A percentile compares a stretch with the other conserved stretches of the same genome.
Conservation (phyloP, 2,888 invertebrate genomes). For the Dascillus cervinus region DNA sequence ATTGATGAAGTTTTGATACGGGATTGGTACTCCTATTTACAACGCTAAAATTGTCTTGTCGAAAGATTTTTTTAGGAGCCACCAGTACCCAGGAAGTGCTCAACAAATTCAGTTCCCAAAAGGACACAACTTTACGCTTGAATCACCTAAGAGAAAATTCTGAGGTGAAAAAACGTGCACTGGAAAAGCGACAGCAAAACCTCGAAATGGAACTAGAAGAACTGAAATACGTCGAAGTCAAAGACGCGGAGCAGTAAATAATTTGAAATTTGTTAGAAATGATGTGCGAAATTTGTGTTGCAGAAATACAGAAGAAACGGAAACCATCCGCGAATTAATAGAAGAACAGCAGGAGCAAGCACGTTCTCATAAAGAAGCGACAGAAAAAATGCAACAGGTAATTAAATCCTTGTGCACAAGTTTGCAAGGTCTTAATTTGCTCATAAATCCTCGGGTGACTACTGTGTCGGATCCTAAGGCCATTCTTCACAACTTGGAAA, state of each 20-base stretch:
- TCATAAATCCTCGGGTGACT: conserved; percentile 14
- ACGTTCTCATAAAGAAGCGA: conserved; percentile 36
- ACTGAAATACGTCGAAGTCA: conserved; percentile 71
- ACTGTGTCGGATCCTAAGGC: conserved; percentile 4
- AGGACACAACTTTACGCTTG: conserved; percentile 63
- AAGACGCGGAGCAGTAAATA: conserved; percentile 71
- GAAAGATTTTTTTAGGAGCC: conserved; percentile 55
- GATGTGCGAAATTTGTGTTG: too few relatives aligned
- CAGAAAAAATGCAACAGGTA: conserved; percentile 25
- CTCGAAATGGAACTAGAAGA: conserved; percentile 64
- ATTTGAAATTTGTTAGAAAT: too few relatives aligned
- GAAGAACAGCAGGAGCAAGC: conserved; percentile 43
- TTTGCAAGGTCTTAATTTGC: conserved; percentile 17
- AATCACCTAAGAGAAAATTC: conserved; percentile 62
- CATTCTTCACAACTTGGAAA: conserved; percentile 5
- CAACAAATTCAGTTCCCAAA: conserved; percentile 64
- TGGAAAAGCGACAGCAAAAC: conserved; percentile 60
- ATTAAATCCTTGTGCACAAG: conserved; percentile 20
- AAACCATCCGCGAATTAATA: conserved; percentile 55
- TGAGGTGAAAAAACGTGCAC: conserved; percentile 63
- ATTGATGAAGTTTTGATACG: too few relatives aligned
- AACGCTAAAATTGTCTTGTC: too few relatives aligned
- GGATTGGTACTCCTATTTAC: too few relatives aligned
- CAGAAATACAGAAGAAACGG: conserved; percentile 67
- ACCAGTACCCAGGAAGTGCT: conserved; percentile 68